phyloP scores from a whole-genome alignment of 1,140 invertebrate species.

The Pseudomyrmex dendroicus region DNA sequence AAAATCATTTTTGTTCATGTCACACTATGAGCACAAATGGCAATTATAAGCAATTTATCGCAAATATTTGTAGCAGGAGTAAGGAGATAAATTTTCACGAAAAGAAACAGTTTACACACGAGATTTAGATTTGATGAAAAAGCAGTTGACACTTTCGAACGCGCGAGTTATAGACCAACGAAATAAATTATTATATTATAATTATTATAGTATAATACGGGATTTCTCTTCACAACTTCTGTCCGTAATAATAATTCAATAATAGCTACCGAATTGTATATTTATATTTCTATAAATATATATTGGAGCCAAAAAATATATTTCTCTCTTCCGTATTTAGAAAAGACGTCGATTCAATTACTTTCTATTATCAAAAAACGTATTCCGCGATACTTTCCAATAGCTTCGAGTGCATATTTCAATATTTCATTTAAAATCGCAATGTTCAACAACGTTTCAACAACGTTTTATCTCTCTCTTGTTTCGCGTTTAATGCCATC shows the following conservation, averaged over 20 bases:
- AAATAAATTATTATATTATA: not conserved
- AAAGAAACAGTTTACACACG: slow-evolving; percentile 8
- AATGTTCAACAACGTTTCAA: slow-evolving; percentile 20
- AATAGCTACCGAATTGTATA: slow-evolving; percentile 50
- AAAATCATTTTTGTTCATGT: slow-evolving; percentile 14
- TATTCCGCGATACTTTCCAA: too few relatives aligned
- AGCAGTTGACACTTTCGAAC: slow-evolving; percentile 26
- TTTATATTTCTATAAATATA: slow-evolving; percentile 79
- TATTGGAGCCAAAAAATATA: slow-evolving; percentile 65
- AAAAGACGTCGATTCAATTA: not conserved
- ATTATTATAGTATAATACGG: not conserved
- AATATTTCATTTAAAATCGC: not conserved
- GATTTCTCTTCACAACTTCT: not conserved
- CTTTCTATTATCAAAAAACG: not conserved
- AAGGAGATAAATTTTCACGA: not conserved
- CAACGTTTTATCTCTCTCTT: not conserved
- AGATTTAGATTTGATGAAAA: slow-evolving; percentile 10
- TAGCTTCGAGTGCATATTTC: not conserved
- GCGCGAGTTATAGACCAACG: not conserved
- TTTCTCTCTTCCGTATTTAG: not conserved
- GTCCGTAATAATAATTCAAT: not conserved
- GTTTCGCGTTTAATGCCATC: slow-evolving; percentile 6
- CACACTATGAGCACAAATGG: slow-evolving; percentile 1
- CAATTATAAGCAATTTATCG: too few relatives aligned
- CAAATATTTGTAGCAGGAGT: slow-evolving; percentile 1